A percentile compares a stretch with the other conserved stretches of the same genome.
phyloP scores from a whole-genome alignment of 2,797 vertebrate species.

The Acipenser transmontanus region DNA sequence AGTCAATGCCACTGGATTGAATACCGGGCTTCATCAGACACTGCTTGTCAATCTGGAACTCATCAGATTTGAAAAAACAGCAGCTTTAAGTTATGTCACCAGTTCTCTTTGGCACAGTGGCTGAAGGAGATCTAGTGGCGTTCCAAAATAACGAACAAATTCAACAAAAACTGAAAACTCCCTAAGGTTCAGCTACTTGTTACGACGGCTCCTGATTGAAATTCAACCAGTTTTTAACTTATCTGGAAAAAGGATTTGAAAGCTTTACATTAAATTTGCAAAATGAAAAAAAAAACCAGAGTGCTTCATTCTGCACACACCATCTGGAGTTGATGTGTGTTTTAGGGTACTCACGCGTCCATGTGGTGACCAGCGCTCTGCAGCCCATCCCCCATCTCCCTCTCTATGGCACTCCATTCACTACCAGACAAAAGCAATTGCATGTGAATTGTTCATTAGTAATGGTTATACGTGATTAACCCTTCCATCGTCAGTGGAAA shows the following conservation, averaged over 20 bases:
- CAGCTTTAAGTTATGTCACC: conserved; percentile 34
- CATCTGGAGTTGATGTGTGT: conserved; percentile 3
- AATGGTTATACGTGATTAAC: no score
- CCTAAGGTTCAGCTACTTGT: conserved; percentile 28
- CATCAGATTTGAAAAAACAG: conserved; percentile 37
- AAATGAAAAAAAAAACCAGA: conserved; percentile 12
- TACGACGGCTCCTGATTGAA: conserved; percentile 20
- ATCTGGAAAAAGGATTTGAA: conserved; percentile 30
- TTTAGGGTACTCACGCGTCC: conserved; percentile 81
- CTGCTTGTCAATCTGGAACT: conserved; percentile 33
- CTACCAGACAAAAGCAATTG: conserved; percentile 51
- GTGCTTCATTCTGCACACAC: background rate
- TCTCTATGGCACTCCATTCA: conserved; percentile 95
- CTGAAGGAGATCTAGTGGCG: conserved; percentile 40
- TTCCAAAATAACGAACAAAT: conserved; percentile 28
- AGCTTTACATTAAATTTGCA: conserved; percentile 10
- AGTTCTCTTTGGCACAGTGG: conserved; percentile 35
- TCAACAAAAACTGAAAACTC: conserved; percentile 21
- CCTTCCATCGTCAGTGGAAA: no score
- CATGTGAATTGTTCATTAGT: no score
- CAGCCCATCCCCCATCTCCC: conserved; percentile 91
- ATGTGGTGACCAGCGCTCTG: conserved; percentile 98
- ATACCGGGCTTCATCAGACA: background rate
- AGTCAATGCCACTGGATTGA: background rate
- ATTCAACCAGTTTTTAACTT: conserved; percentile 24